Evolutionary conservation across 2,888 invertebrate genomes (phyloP).

Genomic region (Dione vanillae): DNA sequence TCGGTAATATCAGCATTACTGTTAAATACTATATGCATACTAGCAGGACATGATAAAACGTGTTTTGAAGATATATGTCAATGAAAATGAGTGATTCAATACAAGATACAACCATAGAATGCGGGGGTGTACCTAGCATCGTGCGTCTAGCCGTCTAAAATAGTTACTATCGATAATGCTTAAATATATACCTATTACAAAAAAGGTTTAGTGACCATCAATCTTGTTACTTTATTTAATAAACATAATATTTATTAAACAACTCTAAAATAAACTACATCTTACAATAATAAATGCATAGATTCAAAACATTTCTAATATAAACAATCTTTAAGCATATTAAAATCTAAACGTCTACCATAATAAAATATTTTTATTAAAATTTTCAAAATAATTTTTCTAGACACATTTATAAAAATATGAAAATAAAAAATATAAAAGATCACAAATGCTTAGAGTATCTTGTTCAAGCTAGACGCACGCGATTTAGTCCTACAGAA

Average conservation of each 20-base stretch:
- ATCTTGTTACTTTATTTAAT: constrained; percentile 5
- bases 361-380: neutral
- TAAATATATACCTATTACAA: constrained; percentile 18
- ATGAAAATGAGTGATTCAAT: neutral
- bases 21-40: constrained; percentile 11
- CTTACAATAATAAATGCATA: constrained; percentile 43
- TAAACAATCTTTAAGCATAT: neutral
- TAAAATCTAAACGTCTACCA: neutral
- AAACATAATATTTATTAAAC: constrained; percentile 16
- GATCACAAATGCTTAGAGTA: constrained; percentile 20
- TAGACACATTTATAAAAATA: constrained; percentile 13
- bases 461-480: constrained; percentile 22
- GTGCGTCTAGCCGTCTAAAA: constrained; percentile 23
- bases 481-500: neutral
- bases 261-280: constrained; percentile 24
- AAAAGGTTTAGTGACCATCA: neutral
- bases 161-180: neutral
- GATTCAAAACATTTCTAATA: constrained; percentile 18
- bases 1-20: constrained; percentile 17
- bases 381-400: neutral
- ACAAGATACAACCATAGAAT: neutral
- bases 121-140: constrained; percentile 15
- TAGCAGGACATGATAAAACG: constrained; percentile 10
- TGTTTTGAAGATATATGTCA: constrained; percentile 23
- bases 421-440: constrained; percentile 19